These are phyloP conservation scores for Atherix ibis DNA, from an alignment of 2,888 invertebrate genomes.

Conservation along the genomic window DNA sequence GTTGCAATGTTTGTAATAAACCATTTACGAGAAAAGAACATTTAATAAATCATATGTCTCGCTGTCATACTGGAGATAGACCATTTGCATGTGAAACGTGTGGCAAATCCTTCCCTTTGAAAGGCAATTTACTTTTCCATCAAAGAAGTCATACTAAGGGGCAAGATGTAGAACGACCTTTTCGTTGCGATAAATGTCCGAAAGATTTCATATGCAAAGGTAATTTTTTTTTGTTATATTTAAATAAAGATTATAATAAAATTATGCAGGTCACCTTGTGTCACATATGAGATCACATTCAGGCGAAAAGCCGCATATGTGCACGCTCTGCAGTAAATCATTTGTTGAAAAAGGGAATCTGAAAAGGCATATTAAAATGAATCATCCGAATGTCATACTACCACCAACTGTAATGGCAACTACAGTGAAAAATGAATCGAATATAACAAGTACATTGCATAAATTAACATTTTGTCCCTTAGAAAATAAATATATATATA, in stretches of 20 bases:
- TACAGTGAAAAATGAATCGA: slow-evolving; percentile 24
- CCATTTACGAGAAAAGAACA: slow-evolving; percentile 68
- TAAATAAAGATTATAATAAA: not conserved
- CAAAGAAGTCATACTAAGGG: slow-evolving; percentile 72
- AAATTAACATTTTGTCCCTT: slow-evolving; percentile 12
- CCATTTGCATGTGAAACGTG: slow-evolving; percentile 74
- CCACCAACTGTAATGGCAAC: slow-evolving; percentile 30
- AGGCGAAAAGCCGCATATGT: slow-evolving; percentile 40
- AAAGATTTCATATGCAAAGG: slow-evolving; percentile 83
- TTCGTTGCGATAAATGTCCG: slow-evolving; percentile 67
- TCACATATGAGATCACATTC: slow-evolving; percentile 69
- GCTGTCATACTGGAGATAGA: slow-evolving; percentile 55
- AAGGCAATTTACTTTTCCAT: slow-evolving; percentile 72
- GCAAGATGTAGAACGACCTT: slow-evolving; percentile 46
- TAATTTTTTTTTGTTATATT: slow-evolving; percentile 13
- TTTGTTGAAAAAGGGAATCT: slow-evolving; percentile 72
- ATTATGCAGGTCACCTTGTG: slow-evolving; percentile 45
- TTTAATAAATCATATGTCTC: slow-evolving; percentile 65
- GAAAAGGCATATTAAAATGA: slow-evolving; percentile 56
- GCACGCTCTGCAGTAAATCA: slow-evolving; percentile 56
- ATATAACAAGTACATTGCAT: slow-evolving; percentile 31
- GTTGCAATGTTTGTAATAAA: slow-evolving; percentile 71
- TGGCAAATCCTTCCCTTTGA: slow-evolving; percentile 72
- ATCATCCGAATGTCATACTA: slow-evolving; percentile 39
- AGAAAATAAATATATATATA: not conserved